Evolutionary conservation across 2,797 vertebrate genomes (phyloP).

Genomic region (Aldrovandia affinis): DNA sequence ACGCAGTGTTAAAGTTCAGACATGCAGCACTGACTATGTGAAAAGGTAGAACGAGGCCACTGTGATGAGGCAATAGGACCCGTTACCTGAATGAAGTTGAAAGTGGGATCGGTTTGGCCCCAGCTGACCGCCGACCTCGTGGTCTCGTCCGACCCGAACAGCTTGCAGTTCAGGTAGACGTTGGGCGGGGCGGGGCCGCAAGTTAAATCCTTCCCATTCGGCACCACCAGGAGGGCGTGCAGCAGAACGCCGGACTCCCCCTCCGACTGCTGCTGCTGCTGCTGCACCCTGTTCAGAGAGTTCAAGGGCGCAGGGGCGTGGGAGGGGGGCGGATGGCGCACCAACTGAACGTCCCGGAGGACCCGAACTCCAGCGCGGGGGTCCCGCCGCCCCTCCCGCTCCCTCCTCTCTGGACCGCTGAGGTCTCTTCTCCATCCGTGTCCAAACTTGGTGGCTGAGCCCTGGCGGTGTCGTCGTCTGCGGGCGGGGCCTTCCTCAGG

Average conservation of each 20-base stretch:
- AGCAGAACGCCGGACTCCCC: conserved; percentile 74
- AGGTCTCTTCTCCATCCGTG: conserved; percentile 26
- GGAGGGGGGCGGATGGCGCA: not conserved
- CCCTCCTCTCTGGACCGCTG: conserved; percentile 27
- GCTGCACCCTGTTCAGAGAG: conserved; percentile 33
- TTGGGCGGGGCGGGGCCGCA: conserved; percentile 70
- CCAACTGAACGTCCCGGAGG: conserved; percentile 17
- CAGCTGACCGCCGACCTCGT: conserved; percentile 81
- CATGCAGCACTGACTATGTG: not conserved
- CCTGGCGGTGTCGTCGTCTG: not conserved
- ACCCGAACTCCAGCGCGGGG: not conserved
- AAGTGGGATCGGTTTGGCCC: conserved; percentile 82
- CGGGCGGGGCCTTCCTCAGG: not conserved
- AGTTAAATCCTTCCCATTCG: conserved; percentile 83
- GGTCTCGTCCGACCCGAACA: conserved; percentile 84
- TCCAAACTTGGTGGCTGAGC: conserved; percentile 33
- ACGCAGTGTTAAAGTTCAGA: not conserved
- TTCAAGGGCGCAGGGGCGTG: conserved; percentile 19
- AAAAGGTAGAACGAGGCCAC: not conserved
- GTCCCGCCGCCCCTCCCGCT: conserved; percentile 35
- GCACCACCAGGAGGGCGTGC: conserved; percentile 88
- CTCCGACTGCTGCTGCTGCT: not conserved
- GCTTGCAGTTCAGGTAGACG: conserved; percentile 89
- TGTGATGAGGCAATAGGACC: not conserved
- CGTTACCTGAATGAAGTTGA: conserved; percentile 87